Conservation (phyloP, 2,113 vertebrate species). For the Chloropsis hardwickii region DNA sequence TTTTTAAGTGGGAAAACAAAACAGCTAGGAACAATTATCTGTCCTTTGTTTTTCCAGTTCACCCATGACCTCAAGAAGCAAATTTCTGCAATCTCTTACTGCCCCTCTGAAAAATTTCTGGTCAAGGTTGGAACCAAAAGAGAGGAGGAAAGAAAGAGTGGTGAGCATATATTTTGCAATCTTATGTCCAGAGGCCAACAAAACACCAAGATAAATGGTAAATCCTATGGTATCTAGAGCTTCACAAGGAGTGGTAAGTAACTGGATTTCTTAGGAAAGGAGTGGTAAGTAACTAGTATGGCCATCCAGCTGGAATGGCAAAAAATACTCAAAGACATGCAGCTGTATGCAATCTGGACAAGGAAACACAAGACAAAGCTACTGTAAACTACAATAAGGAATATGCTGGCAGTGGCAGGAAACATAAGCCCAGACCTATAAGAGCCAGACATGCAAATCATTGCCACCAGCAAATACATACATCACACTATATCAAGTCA, state of each 20-base stretch:
- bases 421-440: background rate
- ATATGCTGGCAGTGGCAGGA: background rate
- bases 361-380: background rate
- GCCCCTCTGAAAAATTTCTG: background rate
- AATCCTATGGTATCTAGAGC: background rate
- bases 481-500: background rate
- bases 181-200: background rate
- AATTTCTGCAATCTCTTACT: background rate
- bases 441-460: background rate
- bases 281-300: background rate
- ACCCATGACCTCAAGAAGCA: background rate
- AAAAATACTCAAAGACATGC: background rate
- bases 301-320: background rate
- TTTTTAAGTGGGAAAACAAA: background rate
- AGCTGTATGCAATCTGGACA: background rate
- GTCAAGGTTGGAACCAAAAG: background rate
- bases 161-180: background rate
- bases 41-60: background rate
- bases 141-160: fast-evolving
- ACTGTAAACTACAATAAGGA: background rate
- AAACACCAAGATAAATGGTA: background rate
- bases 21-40: background rate
- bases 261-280: background rate
- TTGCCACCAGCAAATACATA: background rate
- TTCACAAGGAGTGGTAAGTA: background rate